Evolutionary conservation across 2,888 invertebrate species (phyloP).

Genomic region (Agriotes lineatus): DNA sequence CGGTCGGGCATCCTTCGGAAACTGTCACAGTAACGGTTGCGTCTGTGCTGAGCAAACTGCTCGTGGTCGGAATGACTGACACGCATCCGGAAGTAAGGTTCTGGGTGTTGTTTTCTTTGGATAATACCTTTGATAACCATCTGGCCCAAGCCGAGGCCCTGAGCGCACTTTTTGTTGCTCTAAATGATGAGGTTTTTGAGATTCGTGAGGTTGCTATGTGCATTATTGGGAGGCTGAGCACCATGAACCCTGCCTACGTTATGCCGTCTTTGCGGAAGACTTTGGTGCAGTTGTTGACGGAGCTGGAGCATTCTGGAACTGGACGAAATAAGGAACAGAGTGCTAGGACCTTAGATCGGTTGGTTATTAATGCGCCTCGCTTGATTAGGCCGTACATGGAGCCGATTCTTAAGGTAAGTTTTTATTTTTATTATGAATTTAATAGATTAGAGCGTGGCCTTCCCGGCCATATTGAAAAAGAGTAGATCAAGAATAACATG

Average conservation of each 20-base stretch:
- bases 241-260: slow-evolving; percentile 97
- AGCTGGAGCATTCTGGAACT: slow-evolving; percentile 96
- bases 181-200: slow-evolving; percentile 97
- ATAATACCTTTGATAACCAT: slow-evolving; percentile 93
- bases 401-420: slow-evolving; percentile 79
- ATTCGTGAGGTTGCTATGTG: slow-evolving; percentile 95
- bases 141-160: slow-evolving; percentile 97
- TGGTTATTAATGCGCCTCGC: slow-evolving; percentile 93
- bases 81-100: slow-evolving; percentile 94
- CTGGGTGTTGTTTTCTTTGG: slow-evolving; percentile 91
- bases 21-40: slow-evolving; percentile 91
- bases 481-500: no score
- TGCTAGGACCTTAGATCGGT: slow-evolving; percentile 93
- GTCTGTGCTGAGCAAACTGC: slow-evolving; percentile 89
- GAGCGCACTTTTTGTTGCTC: slow-evolving; percentile 90
- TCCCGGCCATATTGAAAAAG: no score
- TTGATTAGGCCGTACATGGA: slow-evolving; percentile 97
- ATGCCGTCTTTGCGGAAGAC: slow-evolving; percentile 96
- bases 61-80: slow-evolving; percentile 95
- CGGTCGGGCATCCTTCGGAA: slow-evolving; percentile 76
- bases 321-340: slow-evolving; percentile 98
- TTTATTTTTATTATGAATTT: no score
- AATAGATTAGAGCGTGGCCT: no score
- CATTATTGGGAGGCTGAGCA: slow-evolving; percentile 91
- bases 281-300: slow-evolving; percentile 91